These are phyloP conservation scores for Cettia cetti DNA, from an alignment of 2,113 vertebrate species.

Conservation along the genomic window DNA sequence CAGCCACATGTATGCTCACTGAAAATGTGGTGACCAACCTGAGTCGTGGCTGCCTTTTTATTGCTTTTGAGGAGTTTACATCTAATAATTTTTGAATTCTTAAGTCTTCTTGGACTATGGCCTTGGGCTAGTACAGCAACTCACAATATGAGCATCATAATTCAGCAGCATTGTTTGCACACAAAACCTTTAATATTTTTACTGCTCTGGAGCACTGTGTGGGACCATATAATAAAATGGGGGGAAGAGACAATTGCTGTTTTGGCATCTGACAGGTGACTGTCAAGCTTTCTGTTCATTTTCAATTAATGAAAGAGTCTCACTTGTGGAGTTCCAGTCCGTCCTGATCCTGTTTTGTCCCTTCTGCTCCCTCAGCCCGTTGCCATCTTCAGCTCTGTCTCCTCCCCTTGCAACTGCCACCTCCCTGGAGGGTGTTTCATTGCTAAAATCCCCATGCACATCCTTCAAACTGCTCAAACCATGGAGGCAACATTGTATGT, in stretches of 20 bases:
- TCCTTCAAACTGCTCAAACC: not conserved
- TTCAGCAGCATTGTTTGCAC: not conserved
- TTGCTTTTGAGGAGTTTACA: not conserved
- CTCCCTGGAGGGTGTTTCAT: not conserved
- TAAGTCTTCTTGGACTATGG: not conserved
- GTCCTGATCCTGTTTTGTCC: not conserved
- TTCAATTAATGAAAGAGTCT: not conserved
- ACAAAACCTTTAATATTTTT: not conserved
- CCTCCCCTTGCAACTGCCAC: not conserved
- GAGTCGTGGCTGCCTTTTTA: not conserved
- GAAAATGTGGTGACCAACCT: not conserved
- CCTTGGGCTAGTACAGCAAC: not conserved
- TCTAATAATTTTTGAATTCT: not conserved
- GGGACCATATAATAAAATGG: not conserved
- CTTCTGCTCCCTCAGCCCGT: not conserved
- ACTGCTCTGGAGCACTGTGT: not conserved
- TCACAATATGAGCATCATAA: not conserved
- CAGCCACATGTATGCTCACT: not conserved
- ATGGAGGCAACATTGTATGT: not conserved
- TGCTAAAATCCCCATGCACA: not conserved
- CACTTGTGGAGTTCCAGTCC: not conserved
- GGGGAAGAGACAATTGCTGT: not conserved
- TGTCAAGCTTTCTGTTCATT: not conserved
- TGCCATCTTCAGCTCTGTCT: not conserved
- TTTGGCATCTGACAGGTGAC: not conserved